Evolutionary conservation across 2,888 invertebrate genomes (phyloP), one percentile per base, ranked within the genome.

Genomic region (Campoplex capitator): DNA sequence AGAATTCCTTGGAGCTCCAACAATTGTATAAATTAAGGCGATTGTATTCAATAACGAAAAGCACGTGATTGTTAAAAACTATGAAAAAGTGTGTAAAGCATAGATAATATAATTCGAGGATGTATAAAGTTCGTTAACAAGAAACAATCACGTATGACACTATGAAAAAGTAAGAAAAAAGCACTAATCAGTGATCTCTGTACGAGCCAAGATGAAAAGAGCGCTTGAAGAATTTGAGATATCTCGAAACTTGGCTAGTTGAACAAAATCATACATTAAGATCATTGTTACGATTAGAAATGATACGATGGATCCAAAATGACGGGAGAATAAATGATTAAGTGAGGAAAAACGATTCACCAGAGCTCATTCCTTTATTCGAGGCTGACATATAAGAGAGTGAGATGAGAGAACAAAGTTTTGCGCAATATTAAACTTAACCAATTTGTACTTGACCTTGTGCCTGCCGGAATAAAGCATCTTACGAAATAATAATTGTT

Each of bases 381-480:
- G 18, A 32, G 71, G 35, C 13, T 48, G 2, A 71, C n/a, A 71
- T 18, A 28, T 23, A 38, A 32, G 23, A 38, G 54, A 32, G 23
- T 3, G 35, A 23, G 23, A 23, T 65, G n/a, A 51, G 65, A 51
- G 62, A 76, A 45, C 38, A 6, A 28, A 45, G 23, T n/a, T 78
- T 79, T 65, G 79, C 65, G 79, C 56, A 83, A 83, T 83, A 18
- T 45, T 6, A 51, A 32, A 78, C 18, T 83, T 83, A 83, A 56
- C 76, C 83, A 77, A 86, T 83, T 79, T 75, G 68, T 54, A n/a
- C 42, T 70, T 80, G 80, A 86, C 83, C 83, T 83, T 80, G 68
- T 65, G 73, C 32, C 48, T n/a, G n/a, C 45, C 68, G 32, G 32
- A 71, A 45, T 18, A 83, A 83, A 48, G 48, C 56, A 62, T 54